Base-by-base conservation (phyloP, 1,140 invertebrate species). In the Heterodera carotae region DNA sequence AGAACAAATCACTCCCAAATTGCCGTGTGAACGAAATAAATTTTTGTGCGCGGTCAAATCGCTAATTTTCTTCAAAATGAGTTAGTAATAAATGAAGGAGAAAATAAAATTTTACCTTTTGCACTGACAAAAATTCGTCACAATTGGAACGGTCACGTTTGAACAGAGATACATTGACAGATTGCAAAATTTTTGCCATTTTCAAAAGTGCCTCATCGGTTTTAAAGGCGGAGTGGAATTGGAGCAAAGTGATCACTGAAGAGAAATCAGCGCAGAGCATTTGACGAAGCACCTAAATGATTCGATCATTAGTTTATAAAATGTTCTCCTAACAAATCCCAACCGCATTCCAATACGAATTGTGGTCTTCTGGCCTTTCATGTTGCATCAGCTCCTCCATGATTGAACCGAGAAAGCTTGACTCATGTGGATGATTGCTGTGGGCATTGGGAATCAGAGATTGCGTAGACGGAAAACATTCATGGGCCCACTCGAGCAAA, bases 1-100 rank as follows among this genome's bases (percentile, higher is more conserved):
- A 29, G 72, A 74, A 62, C 72, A 74, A 74, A 74, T 66, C n/a
- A 74, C 72, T 5, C 56, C 72, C 56, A 74, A 64, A 74, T 74
- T 74, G 64, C 64, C 72, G n/a, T 74, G 59, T 22, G 59, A 56
- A 34, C 53, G 72, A 27, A 34, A 59, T 12, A 64, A 22, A 29
- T 74, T 53, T 22, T 31, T 74, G 27, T 74, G 72, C 2, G 72
- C 31, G 15, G 56, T 62, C n/a, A 66, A 62, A 62, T 74, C 72
- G 27, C 56, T 25, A 18, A 62, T 27, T 10, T 62, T 74, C 72
- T 74, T 15, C 29, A 73, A 62, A 72, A 72, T 0, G 6, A 25
- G 15, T 10, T 15, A 72, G 5, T 25, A 53, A 27, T 31, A n/a
- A 6, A 1, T 25, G 22, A 53, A 25, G 60, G 6, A 15, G 34